phyloP scores from a whole-genome alignment of 1,140 invertebrate genomes.

The Drosophila melanogaster region DNA sequence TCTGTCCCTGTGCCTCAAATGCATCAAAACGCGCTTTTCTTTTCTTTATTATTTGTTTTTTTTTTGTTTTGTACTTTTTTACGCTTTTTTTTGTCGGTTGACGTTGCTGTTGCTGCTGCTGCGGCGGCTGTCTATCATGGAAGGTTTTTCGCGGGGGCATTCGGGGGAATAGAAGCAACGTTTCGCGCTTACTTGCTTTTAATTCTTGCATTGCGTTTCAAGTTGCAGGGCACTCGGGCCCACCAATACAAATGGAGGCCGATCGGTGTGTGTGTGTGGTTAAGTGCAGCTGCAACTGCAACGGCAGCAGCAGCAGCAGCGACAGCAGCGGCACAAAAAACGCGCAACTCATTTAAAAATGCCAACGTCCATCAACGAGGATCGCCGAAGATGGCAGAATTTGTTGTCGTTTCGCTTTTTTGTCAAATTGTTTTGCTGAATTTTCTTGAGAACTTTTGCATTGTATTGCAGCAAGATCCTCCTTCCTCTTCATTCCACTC shows the following conservation, averaged over 20 bases:
- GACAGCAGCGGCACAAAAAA: slow-evolving; percentile 63
- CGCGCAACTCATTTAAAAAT: slow-evolving; percentile 83
- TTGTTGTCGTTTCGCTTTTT: slow-evolving; percentile 83
- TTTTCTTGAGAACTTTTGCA: slow-evolving; percentile 83
- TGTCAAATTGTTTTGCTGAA: slow-evolving; percentile 83
- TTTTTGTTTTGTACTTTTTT: slow-evolving; percentile 14
- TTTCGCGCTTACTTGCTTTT: slow-evolving; percentile 81
- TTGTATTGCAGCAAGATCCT: slow-evolving; percentile 70
- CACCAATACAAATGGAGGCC: slow-evolving; percentile 50
- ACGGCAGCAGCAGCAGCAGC: slow-evolving; percentile 29
- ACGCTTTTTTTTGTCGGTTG: slow-evolving; percentile 59
- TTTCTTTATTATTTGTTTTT: slow-evolving; percentile 32
- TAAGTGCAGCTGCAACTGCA: slow-evolving; percentile 74
- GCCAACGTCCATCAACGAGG: slow-evolving; percentile 82
- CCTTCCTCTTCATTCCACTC: slow-evolving; percentile 22
- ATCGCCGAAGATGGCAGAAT: slow-evolving; percentile 82
- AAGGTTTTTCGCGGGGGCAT: slow-evolving; percentile 10
- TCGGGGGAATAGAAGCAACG: slow-evolving; percentile 37
- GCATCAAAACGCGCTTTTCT: slow-evolving; percentile 77
- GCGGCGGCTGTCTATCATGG: slow-evolving; percentile 31
- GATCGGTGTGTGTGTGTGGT: slow-evolving; percentile 58
- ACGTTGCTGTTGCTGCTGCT: slow-evolving; percentile 23
- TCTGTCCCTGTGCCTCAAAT: slow-evolving; percentile 67
- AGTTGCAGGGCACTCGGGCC: slow-evolving; percentile 78
- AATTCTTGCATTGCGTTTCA: slow-evolving; percentile 81